Conservation (phyloP, 2,888 invertebrate genomes). For the Unio pictorum region DNA sequence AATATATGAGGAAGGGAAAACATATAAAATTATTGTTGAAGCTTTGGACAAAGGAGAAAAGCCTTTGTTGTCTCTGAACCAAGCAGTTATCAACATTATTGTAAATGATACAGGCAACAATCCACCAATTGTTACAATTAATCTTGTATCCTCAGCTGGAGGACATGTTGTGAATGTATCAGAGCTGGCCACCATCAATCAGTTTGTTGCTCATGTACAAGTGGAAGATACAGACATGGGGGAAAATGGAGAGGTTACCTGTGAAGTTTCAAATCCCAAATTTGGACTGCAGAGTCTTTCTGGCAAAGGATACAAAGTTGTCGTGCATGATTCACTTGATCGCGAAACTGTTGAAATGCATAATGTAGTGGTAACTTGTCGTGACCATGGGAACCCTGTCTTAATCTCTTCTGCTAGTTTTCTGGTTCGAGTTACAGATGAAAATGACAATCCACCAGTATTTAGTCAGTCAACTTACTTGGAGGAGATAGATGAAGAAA, state of each 20-base stretch:
- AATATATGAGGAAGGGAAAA: slow-evolving; percentile 50
- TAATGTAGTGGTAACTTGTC: slow-evolving; percentile 72
- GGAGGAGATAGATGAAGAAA: slow-evolving; percentile 48
- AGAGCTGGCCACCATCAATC: slow-evolving; percentile 56
- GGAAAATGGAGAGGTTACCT: slow-evolving; percentile 46
- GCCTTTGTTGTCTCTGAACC: slow-evolving; percentile 42
- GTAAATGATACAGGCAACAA: slow-evolving; percentile 93
- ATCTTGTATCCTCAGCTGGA: slow-evolving; percentile 33
- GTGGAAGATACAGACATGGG: slow-evolving; percentile 66
- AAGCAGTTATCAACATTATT: slow-evolving; percentile 49
- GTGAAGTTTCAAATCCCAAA: slow-evolving; percentile 33
- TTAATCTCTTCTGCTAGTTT: slow-evolving; percentile 45
- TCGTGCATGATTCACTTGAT: slow-evolving; percentile 72
- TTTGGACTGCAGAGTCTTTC: slow-evolving; percentile 51
- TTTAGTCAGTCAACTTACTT: slow-evolving; percentile 75
- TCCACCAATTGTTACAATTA: slow-evolving; percentile 79
- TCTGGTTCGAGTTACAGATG: slow-evolving; percentile 79
- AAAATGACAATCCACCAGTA: slow-evolving; percentile 92
- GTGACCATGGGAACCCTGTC: slow-evolving; percentile 74
- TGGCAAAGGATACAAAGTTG: slow-evolving; percentile 60
- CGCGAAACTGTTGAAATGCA: slow-evolving; percentile 53
- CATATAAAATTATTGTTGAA: slow-evolving; percentile 52
- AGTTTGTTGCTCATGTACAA: slow-evolving; percentile 64
- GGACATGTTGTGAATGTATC: slow-evolving; percentile 45
- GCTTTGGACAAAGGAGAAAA: slow-evolving; percentile 54